Percentiles rank a stretch among this genome's conserved stretches.
These are phyloP conservation scores for Prostheceraeus crozeri DNA, from an alignment of 2,888 invertebrate species.

Conservation along the genomic window DNA sequence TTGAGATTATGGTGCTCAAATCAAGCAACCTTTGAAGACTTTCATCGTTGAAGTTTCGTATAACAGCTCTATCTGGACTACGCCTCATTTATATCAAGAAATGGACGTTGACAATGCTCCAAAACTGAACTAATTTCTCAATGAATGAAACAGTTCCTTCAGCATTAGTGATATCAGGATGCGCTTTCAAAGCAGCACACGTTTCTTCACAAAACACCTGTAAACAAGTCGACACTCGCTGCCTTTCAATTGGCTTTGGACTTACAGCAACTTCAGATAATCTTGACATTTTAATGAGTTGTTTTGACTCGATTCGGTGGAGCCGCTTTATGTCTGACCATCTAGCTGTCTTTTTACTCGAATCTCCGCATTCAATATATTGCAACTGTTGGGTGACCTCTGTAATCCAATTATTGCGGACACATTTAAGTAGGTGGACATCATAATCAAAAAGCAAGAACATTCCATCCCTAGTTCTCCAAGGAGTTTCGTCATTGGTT, in stretches of 20 bases:
- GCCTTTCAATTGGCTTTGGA: slow-evolving; percentile 16
- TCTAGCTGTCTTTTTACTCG: slow-evolving; percentile 3
- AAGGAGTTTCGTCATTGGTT: slow-evolving; percentile 10
- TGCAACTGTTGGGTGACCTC: background rate
- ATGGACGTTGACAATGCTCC: slow-evolving; percentile 26
- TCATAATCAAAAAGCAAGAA: slow-evolving; percentile 25
- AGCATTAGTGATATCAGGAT: slow-evolving; percentile 4
- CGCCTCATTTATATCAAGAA: slow-evolving; percentile 12
- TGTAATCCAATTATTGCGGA: slow-evolving; percentile 27
- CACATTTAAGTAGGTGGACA: slow-evolving; percentile 22
- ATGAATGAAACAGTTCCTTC: background rate
- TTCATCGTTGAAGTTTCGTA: slow-evolving; percentile 23
- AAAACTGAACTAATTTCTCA: background rate
- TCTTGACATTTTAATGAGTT: background rate
- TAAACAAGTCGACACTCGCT: background rate
- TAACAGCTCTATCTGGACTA: slow-evolving; percentile 22
- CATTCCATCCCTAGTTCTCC: slow-evolving; percentile 19
- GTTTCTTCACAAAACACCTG: slow-evolving; percentile 23
- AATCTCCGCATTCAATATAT: background rate
- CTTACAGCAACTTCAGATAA: background rate
- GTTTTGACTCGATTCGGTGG: background rate
- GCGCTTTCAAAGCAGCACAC: background rate
- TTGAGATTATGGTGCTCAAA: background rate
- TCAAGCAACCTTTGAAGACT: slow-evolving; percentile 15
- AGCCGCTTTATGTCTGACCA: slow-evolving; percentile 1